These are phyloP conservation scores for Agrochola macilenta DNA, from an alignment of 2,888 invertebrate genomes.

Conservation along the genomic window DNA sequence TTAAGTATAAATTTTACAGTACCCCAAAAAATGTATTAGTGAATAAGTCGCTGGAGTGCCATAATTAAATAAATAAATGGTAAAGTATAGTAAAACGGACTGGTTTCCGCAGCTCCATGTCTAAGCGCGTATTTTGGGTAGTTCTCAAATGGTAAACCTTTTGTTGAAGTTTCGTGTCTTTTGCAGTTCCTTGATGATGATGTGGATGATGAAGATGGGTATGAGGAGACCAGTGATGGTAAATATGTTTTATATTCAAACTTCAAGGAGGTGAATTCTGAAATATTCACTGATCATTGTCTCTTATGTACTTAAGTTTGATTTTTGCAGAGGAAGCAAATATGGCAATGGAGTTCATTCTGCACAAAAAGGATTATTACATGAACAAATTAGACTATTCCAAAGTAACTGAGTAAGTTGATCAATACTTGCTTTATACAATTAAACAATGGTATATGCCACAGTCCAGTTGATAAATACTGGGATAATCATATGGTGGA, in stretches of 20 bases:
- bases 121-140: neutral
- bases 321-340: constrained; percentile 89
- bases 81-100: no score
- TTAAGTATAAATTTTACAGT: no score
- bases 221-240: constrained; percentile 88
- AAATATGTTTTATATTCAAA: constrained; percentile 50
- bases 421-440: constrained; percentile 21
- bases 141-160: neutral
- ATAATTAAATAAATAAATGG: no score
- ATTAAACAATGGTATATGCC: neutral
- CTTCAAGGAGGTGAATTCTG: neutral
- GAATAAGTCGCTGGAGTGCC: no score
- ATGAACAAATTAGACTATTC: constrained; percentile 96
- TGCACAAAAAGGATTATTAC: constrained; percentile 97
- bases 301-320: neutral
- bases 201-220: constrained; percentile 74
- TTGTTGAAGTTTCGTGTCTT: constrained; percentile 27
- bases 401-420: constrained; percentile 93
- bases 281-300: neutral
- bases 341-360: constrained; percentile 94
- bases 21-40: no score
- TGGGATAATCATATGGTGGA: neutral
- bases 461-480: neutral
- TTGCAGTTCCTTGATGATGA: constrained; percentile 80
- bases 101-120: no score